Percentiles rank a stretch among this genome's conserved stretches.
Evolutionary conservation across 2,888 invertebrate species (phyloP).

Genomic region (Drosophila leonis): DNA sequence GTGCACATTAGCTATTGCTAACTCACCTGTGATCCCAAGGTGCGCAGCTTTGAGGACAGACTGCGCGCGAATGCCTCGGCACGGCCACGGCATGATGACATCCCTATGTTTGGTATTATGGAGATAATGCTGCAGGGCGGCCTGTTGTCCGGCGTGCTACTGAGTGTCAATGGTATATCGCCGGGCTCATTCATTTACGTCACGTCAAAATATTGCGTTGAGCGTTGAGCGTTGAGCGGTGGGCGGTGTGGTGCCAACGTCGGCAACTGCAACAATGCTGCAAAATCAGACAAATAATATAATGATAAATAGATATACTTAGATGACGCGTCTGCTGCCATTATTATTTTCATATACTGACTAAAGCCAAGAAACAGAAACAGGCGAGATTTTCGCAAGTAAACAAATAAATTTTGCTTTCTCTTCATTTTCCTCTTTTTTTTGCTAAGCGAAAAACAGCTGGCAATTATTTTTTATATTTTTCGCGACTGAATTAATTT

Average conservation of each 20-base stretch:
- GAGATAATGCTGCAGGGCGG: conserved; percentile 90
- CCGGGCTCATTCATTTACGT: conserved; percentile 85
- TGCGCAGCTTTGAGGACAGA: conserved; percentile 90
- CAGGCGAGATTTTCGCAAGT: conserved; percentile 37
- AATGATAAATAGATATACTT: conserved; percentile 13
- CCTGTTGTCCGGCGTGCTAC: conserved; percentile 84
- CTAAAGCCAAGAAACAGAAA: conserved; percentile 31
- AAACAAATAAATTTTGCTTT: conserved; percentile 68
- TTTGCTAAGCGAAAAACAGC: conserved; percentile 26
- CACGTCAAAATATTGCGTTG: conserved; percentile 42
- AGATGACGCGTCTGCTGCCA: conserved; percentile 37
- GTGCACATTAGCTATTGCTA: neutral
- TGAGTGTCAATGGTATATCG: conserved; percentile 83
- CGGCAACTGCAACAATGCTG: conserved; percentile 65
- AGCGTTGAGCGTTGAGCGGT: conserved; percentile 45
- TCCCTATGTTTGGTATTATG: conserved; percentile 87
- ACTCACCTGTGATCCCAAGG: conserved; percentile 88
- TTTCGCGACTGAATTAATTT: conserved; percentile 25
- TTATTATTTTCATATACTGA: conserved; percentile 44
- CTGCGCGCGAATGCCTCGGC: conserved; percentile 93
- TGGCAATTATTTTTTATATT: conserved; percentile 46
- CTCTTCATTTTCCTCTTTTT: neutral
- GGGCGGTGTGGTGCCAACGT: conserved; percentile 28
- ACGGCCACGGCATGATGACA: conserved; percentile 92
- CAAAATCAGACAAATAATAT: conserved; percentile 24